These are phyloP conservation scores for Hemistola chrysoprasaria DNA, from an alignment of 2,888 invertebrate species.

Conservation along the genomic window DNA sequence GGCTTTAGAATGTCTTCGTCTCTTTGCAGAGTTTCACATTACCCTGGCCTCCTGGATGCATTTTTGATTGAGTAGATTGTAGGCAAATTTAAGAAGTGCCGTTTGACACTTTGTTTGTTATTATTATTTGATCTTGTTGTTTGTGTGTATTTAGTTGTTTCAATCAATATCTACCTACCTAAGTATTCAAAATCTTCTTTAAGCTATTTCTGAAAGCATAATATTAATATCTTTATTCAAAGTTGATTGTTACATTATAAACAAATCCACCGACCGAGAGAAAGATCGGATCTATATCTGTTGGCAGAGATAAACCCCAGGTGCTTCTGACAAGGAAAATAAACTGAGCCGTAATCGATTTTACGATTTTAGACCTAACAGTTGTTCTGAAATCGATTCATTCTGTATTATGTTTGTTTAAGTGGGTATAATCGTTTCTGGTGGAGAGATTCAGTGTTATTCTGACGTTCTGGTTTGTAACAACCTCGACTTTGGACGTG, in stretches of 20 bases:
- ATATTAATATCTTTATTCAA: conserved; percentile 45
- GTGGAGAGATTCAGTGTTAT: conserved; percentile 43
- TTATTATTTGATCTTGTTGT: too few species aligned
- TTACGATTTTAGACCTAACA: conserved; percentile 63
- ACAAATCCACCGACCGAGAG: conserved; percentile 38
- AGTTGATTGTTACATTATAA: conserved; percentile 54
- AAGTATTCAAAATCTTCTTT: background rate
- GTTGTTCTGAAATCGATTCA: conserved; percentile 55
- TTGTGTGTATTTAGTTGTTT: too few species aligned
- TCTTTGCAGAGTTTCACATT: too few species aligned
- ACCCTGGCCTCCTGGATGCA: too few species aligned
- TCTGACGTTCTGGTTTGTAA: conserved; percentile 27
- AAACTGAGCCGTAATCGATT: conserved; percentile 74
- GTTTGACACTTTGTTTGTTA: conserved; percentile 39
- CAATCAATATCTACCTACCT: too few species aligned
- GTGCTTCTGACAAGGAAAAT: conserved; percentile 75
- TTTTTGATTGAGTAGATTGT: too few species aligned
- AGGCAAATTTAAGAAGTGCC: too few species aligned
- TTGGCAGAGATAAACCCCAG: conserved; percentile 64
- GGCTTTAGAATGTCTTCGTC: too few species aligned
- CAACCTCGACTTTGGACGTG: conserved; percentile 21
- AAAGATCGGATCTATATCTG: conserved; percentile 74
- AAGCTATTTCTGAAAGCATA: conserved; percentile 19
- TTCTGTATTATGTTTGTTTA: conserved; percentile 52
- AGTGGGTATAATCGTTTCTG: conserved; percentile 49